phyloP scores from a whole-genome alignment of 2,888 invertebrate species.

The Diaphora mendica region DNA sequence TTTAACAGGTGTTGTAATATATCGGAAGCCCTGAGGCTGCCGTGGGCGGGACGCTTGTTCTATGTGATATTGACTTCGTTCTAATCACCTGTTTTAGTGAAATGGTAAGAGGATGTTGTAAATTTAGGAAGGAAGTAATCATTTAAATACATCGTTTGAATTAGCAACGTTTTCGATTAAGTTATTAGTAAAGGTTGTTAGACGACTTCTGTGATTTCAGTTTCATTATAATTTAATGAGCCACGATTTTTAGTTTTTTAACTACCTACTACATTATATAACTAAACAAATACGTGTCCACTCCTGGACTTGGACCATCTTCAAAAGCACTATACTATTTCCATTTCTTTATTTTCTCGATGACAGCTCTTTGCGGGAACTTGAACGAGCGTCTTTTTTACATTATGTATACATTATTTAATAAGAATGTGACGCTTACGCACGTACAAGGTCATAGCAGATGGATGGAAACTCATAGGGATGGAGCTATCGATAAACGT shows the following conservation, averaged over 20 bases:
- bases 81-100: constrained; percentile 17
- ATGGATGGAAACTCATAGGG: too few relatives aligned
- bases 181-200: background rate
- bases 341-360: too few relatives aligned
- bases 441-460: too few relatives aligned
- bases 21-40: constrained; percentile 38
- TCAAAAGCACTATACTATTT: too few relatives aligned
- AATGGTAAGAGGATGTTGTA: constrained; percentile 22
- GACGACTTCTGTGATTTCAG: constrained; percentile 13
- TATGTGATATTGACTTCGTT: constrained; percentile 19
- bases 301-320: too few relatives aligned
- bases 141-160: constrained; percentile 15
- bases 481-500: too few relatives aligned
- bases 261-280: too few relatives aligned
- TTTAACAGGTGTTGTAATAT: constrained; percentile 45
- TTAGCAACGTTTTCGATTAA: constrained; percentile 10
- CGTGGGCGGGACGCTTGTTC: constrained; percentile 36
- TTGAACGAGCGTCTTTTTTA: too few relatives aligned
- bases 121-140: constrained; percentile 29
- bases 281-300: too few relatives aligned
- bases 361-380: too few relatives aligned
- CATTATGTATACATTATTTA: too few relatives aligned
- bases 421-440: too few relatives aligned
- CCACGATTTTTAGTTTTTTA: background rate
- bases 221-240: background rate